phyloP scores from a whole-genome alignment of 2,797 vertebrate genomes.

The Anguilla pacifica region DNA sequence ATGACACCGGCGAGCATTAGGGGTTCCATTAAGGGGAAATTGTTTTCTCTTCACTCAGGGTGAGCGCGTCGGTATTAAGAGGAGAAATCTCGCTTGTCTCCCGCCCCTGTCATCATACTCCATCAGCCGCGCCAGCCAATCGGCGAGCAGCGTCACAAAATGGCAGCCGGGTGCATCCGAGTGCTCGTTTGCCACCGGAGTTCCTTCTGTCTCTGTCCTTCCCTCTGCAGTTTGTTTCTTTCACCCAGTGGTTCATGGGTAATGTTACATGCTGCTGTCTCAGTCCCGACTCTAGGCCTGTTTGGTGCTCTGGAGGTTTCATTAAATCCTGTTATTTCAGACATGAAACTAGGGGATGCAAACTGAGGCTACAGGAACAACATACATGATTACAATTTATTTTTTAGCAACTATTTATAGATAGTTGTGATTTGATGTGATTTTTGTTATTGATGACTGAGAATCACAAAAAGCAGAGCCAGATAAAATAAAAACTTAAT shows the following conservation, averaged over 20 bases:
- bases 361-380: not conserved
- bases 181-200: not conserved
- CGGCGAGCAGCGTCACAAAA: not conserved
- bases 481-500: too few relatives aligned
- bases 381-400: not conserved
- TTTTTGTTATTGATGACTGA: not conserved
- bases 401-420: not conserved
- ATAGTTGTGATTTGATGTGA: not conserved
- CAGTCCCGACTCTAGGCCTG: not conserved
- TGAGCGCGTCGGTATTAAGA: slow-evolving; percentile 38
- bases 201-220: not conserved
- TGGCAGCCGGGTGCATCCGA: not conserved
- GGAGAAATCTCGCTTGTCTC: slow-evolving; percentile 40
- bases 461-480: too few relatives aligned
- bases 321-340: not conserved
- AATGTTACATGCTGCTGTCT: not conserved
- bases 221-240: slow-evolving; percentile 10
- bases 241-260: not conserved
- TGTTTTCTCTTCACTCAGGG: slow-evolving; percentile 49
- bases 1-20: slow-evolving; percentile 62
- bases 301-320: not conserved
- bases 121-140: slow-evolving; percentile 25
- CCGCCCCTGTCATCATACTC: slow-evolving; percentile 43
- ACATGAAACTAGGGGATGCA: not conserved
- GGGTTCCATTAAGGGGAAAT: slow-evolving; percentile 58